phyloP scores from a whole-genome alignment of 64 coral and sea anemone species.

The Stichodactyla helianthus region DNA sequence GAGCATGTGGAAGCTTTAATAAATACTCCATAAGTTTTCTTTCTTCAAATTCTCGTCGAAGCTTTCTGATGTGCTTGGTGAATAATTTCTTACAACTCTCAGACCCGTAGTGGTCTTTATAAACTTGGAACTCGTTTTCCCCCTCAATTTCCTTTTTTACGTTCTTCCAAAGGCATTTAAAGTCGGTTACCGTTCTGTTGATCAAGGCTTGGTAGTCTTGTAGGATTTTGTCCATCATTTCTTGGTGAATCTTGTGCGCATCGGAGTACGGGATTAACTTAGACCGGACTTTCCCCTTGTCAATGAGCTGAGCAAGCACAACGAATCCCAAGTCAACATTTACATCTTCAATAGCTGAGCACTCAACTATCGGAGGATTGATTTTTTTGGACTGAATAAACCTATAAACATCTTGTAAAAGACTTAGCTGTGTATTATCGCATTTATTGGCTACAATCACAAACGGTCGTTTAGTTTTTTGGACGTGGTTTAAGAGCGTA shows the following conservation, averaged over 20 bases:
- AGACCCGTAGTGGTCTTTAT: conserved; percentile 73
- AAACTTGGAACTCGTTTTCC: conserved; percentile 61
- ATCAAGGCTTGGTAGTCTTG: conserved; percentile 86
- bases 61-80: conserved; percentile 79
- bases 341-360: conserved; percentile 79
- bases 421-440: conserved; percentile 80
- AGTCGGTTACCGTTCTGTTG: conserved; percentile 81
- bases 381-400: conserved; percentile 91
- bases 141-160: conserved; percentile 75
- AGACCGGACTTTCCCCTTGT: conserved; percentile 84
- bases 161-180: conserved; percentile 91
- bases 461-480: conserved; percentile 91
- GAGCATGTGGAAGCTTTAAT: conserved; percentile 82
- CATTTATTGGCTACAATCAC: conserved; percentile 94
- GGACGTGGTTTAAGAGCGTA: conserved; percentile 57
- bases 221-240: conserved; percentile 72
- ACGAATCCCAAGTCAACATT: conserved; percentile 91
- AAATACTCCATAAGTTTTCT: conserved; percentile 81
- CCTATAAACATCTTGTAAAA: conserved; percentile 84
- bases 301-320: conserved; percentile 75
- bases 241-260: conserved; percentile 74
- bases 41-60: conserved; percentile 80
- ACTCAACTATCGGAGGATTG: conserved; percentile 83
- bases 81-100: conserved; percentile 88
- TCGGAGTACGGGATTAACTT: conserved; percentile 83